Conservation (phyloP, 2,888 invertebrate species). For the Orthosia incerta region DNA sequence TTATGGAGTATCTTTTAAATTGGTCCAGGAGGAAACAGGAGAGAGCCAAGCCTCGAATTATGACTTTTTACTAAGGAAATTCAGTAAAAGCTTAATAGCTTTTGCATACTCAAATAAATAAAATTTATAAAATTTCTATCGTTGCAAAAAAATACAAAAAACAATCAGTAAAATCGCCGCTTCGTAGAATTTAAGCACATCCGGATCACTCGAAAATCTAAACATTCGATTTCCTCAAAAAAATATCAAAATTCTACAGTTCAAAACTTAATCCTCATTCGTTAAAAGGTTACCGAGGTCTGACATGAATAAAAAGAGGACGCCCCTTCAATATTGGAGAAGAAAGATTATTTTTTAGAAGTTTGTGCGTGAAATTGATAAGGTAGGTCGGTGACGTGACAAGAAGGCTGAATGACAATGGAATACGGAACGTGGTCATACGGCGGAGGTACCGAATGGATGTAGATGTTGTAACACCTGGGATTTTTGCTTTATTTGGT, state of each 20-base stretch:
- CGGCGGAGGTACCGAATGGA: not conserved
- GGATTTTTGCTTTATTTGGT: slow-evolving; percentile 11
- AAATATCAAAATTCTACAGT: slow-evolving; percentile 25
- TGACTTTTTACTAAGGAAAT: no score
- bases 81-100: no score
- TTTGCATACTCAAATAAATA: no score
- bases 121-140: no score
- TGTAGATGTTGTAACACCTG: slow-evolving; percentile 25
- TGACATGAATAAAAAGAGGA: slow-evolving; percentile 47
- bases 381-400: slow-evolving; percentile 49
- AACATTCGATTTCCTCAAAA: slow-evolving; percentile 32
- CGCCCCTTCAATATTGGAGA: slow-evolving; percentile 38
- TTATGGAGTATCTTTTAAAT: no score
- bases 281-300: slow-evolving; percentile 24
- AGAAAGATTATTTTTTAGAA: slow-evolving; percentile 55
- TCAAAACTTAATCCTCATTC: slow-evolving; percentile 51
- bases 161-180: not conserved
- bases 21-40: no score
- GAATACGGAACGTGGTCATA: slow-evolving; percentile 17
- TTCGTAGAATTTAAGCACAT: not conserved
- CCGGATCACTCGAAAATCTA: not conserved
- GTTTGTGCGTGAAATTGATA: slow-evolving; percentile 53
- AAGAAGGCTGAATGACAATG: slow-evolving; percentile 31
- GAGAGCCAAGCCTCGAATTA: no score
- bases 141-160: not conserved